Evolutionary conservation across 2,113 vertebrate genomes (phyloP), one percentile per base, ranked within the genome.

Genomic region (Lethenteron reissneri): DNA sequence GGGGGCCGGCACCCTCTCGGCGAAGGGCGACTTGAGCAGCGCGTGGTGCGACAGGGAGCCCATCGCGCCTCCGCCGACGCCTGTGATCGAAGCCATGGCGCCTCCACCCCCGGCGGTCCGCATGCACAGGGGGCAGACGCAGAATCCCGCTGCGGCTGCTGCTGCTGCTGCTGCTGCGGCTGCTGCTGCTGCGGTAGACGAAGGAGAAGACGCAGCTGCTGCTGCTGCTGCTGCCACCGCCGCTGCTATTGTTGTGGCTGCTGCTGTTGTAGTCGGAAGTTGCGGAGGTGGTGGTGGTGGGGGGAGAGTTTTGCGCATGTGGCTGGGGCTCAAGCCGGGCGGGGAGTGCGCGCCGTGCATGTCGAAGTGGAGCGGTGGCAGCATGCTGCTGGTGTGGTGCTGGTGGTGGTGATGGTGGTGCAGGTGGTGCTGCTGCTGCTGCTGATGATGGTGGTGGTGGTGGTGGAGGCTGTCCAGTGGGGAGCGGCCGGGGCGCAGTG

Each of bases 401-500:
- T 17, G 64, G 64, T 68, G 64, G n/a, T 25, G n/a, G 64, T 25
- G 64, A 25, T 68, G 64, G 25, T n/a, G n/a, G n/a, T 68, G n/a
- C 2, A 68, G 64, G 64, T 68, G 64, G n/a, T 25, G n/a, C n/a
- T 25, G 64, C 41, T 68, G 41, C 41, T 68, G 64, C 41, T 41
- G 41, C 41, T 41, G 41, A 41, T 41, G 41, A 6, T 41, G 41
- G 41, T 41, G 41, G 41, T 41, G 41, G 41, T 41, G 41, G 64
- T 68, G 64, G 25, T n/a, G n/a, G n/a, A 17, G n/a, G 9, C n/a
- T n/a, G 64, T 68, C n/a, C 25, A n/a, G n/a, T n/a, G n/a, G 64
- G 64, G n/a, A 17, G 64, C 64, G n/a, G 10, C 64, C 64, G n/a
- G 11, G 64, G 6, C 41, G 41, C 41, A 41, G 41, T 62, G 87